Evolutionary conservation across 2,888 invertebrate species (phyloP).

Genomic region (Neocrepidodera transversa): DNA sequence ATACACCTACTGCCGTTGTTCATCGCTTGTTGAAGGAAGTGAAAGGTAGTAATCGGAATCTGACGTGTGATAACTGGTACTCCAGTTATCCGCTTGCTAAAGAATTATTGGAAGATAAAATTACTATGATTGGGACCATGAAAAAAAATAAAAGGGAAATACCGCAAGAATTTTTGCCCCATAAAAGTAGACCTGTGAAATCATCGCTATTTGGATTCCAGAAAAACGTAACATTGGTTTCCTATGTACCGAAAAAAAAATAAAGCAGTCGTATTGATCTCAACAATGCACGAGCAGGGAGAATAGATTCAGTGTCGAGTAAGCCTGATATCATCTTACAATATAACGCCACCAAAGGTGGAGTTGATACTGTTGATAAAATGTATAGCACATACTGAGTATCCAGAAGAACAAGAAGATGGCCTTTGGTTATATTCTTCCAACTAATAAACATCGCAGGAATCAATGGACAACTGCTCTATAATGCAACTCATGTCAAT

Average conservation of each 20-base stretch:
- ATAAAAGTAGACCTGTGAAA: too few species aligned
- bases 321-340: slow-evolving; percentile 9
- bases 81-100: not conserved
- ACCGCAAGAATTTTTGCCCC: slow-evolving; percentile 34
- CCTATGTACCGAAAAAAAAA: slow-evolving; percentile 25
- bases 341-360: slow-evolving; percentile 32
- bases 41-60: slow-evolving; percentile 36
- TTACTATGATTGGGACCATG: not conserved
- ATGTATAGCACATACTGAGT: slow-evolving; percentile 5
- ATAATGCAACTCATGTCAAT: slow-evolving; percentile 14
- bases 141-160: slow-evolving; percentile 37
- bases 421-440: slow-evolving; percentile 41
- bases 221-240: not conserved
- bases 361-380: slow-evolving; percentile 5
- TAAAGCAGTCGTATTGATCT: slow-evolving; percentile 28
- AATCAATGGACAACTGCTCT: slow-evolving; percentile 37
- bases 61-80: slow-evolving; percentile 41
- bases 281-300: slow-evolving; percentile 17
- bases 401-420: slow-evolving; percentile 3
- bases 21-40: slow-evolving; percentile 24
- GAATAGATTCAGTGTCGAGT: not conserved
- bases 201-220: too few species aligned
- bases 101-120: not conserved
- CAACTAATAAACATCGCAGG: slow-evolving; percentile 42
- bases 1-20: slow-evolving; percentile 35